phyloP scores from a whole-genome alignment of 2,888 invertebrate species.

The Coelogynopora nodosa region DNA sequence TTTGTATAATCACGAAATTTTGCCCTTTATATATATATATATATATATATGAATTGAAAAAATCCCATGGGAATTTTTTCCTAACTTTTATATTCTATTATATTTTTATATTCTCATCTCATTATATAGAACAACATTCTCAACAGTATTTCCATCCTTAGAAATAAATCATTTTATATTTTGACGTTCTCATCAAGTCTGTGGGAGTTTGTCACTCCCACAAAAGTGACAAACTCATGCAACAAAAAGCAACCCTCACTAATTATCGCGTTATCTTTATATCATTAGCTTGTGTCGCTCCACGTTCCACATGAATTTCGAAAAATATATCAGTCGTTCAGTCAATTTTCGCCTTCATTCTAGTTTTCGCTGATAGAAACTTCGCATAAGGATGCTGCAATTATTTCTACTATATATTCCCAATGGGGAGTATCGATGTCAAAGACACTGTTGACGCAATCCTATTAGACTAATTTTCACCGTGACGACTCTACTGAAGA shows the following conservation, averaged over 20 bases:
- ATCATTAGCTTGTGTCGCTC: not conserved
- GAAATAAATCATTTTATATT: too few species aligned
- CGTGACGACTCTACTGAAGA: not conserved
- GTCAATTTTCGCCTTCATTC: not conserved
- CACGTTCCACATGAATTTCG: not conserved
- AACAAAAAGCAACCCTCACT: not conserved
- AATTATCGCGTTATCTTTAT: constrained; percentile 13
- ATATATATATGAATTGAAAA: too few species aligned
- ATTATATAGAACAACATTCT: too few species aligned
- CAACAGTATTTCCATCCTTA: too few species aligned
- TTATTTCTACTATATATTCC: not conserved
- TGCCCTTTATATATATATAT: too few species aligned
- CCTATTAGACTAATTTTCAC: constrained; percentile 5
- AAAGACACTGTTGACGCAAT: not conserved
- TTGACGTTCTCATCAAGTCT: not conserved
- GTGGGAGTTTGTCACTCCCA: not conserved
- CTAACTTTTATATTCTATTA: too few species aligned
- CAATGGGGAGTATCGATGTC: not conserved
- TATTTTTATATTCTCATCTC: too few species aligned
- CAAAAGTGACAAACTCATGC: not conserved
- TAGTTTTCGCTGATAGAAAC: too few species aligned
- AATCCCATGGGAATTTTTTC: too few species aligned
- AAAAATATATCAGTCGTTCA: not conserved
- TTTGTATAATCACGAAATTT: too few species aligned
- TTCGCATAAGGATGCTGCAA: too few species aligned